Evolutionary conservation across 2,888 invertebrate genomes (phyloP).

Genomic region (Leptopilina drosophilae): DNA sequence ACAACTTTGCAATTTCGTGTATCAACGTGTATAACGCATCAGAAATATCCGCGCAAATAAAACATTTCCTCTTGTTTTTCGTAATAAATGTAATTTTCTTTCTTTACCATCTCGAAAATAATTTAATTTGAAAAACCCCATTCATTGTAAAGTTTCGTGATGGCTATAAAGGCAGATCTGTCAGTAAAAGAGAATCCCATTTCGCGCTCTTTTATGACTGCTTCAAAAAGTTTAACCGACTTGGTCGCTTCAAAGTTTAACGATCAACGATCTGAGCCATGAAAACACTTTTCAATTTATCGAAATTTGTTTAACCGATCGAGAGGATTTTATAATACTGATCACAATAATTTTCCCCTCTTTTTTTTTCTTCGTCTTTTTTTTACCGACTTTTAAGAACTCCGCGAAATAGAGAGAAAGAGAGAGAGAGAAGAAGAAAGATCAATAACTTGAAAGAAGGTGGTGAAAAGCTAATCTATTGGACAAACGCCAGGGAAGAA

Average conservation of each 20-base stretch:
- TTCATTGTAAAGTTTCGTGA: not conserved
- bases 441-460: conserved; percentile 26
- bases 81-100: no score
- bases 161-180: conserved; percentile 3
- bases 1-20: no score
- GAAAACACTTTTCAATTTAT: not conserved
- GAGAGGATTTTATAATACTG: not conserved
- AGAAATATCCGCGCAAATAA: no score
- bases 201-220: conserved; percentile 19
- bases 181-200: conserved; percentile 17
- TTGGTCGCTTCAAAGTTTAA: not conserved
- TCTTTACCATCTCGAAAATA: not conserved
- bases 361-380: no score
- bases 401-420: no score
- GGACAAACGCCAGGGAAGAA: conserved; percentile 33
- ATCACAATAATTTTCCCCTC: conserved; percentile 10
- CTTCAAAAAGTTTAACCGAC: conserved; percentile 22
- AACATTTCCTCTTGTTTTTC: no score
- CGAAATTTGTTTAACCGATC: conserved; percentile 30
- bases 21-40: no score
- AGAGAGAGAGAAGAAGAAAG: no score
- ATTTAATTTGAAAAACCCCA: conserved; percentile 4
- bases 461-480: conserved; percentile 37
- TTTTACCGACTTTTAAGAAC: no score
- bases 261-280: conserved; percentile 7